Evolutionary conservation across 2,113 vertebrate genomes (phyloP).

Genomic region (Tragulus kanchil): DNA sequence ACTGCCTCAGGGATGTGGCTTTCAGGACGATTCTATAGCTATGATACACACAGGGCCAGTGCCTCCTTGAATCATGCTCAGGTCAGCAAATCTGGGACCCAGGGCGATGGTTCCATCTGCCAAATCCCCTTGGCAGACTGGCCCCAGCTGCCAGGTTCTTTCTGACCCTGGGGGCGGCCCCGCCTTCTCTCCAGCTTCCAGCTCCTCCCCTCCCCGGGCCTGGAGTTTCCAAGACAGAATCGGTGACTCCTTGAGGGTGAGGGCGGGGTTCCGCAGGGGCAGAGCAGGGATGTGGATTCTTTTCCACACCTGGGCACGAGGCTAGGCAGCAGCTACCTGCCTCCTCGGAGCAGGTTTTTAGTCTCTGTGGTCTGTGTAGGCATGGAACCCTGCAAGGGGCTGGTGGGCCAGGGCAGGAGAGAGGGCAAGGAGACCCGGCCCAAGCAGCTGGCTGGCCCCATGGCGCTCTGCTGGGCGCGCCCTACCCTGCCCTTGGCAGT

Average conservation of each 20-base stretch:
- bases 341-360: neutral
- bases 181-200: neutral
- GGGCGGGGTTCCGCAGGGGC: neutral
- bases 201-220: neutral
- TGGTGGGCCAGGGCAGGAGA: neutral
- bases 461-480: neutral
- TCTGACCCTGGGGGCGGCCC: neutral
- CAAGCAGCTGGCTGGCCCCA: neutral
- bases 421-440: neutral
- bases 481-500: constrained; percentile 46
- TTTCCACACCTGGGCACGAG: neutral
- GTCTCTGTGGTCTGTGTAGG: neutral
- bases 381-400: neutral
- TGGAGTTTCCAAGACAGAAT: neutral
- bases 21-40: neutral
- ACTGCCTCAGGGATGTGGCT: neutral
- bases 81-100: constrained; percentile 23
- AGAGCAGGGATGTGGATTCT: neutral
- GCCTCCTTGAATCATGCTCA: neutral
- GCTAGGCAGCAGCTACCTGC: neutral
- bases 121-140: neutral
- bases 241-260: neutral
- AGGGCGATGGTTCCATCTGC: neutral
- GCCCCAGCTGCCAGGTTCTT: neutral
- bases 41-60: neutral